Conservation (phyloP, 2,113 vertebrate genomes). For the Erpornis zantholeuca region DNA sequence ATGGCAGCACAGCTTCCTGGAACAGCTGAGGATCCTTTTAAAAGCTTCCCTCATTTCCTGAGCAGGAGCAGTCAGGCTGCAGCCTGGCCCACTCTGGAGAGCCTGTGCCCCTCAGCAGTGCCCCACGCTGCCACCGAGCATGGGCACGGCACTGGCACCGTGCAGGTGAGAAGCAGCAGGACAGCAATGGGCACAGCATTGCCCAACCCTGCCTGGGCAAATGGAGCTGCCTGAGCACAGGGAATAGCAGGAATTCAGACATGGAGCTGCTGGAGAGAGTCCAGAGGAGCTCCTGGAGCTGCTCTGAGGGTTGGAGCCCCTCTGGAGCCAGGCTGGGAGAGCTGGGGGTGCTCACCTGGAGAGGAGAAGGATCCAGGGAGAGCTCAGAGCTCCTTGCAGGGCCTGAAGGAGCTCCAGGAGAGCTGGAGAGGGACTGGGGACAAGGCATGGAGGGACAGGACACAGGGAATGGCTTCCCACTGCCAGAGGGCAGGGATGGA, state of each 20-base stretch:
- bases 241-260: neutral
- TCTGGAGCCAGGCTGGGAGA: neutral
- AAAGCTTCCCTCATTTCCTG: neutral
- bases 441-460: neutral
- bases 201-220: neutral
- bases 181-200: neutral
- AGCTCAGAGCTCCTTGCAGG: neutral
- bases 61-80: neutral
- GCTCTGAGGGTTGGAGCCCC: neutral
- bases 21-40: neutral
- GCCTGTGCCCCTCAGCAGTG: neutral
- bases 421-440: neutral
- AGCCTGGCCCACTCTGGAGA: neutral
- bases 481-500: neutral
- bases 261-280: neutral
- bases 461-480: neutral
- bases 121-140: neutral
- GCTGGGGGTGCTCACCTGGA: neutral
- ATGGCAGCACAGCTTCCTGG: neutral
- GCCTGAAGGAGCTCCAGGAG: neutral
- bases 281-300: rapidly evolving
- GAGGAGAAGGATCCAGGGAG: neutral
- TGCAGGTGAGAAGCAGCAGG: neutral
- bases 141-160: neutral
- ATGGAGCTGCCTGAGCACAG: rapidly evolving